Percentiles rank a stretch among this genome's conserved stretches.
These are phyloP conservation scores for Bovichtus variegatus DNA, from an alignment of 2,797 vertebrate species.

Conservation along the genomic window DNA sequence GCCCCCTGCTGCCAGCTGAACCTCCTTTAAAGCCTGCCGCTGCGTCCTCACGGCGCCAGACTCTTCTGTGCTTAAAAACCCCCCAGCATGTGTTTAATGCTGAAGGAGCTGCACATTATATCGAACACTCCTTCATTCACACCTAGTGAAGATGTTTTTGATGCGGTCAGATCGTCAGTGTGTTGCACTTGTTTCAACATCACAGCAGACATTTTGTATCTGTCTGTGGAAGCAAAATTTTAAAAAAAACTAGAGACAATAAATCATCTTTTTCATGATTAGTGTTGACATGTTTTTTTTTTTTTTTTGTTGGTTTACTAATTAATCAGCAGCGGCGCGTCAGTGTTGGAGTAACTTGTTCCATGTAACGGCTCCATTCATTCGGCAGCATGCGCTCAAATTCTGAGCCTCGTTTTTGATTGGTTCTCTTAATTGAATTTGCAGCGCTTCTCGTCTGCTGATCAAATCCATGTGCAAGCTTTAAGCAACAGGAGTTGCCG, in stretches of 20 bases:
- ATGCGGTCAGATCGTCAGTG: neutral
- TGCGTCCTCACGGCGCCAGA: neutral
- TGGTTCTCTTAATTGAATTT: too few species aligned
- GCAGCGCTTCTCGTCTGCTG: too few species aligned
- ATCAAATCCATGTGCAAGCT: too few species aligned
- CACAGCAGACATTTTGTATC: neutral
- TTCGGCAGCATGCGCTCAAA: too few species aligned
- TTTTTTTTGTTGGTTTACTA: neutral
- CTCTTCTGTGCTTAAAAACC: neutral
- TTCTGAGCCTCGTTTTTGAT: too few species aligned
- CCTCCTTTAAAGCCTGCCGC: neutral
- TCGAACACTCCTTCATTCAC: neutral
- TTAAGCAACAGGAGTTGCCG: too few species aligned
- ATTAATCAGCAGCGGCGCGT: too few species aligned
- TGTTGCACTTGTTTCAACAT: neutral
- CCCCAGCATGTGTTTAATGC: neutral
- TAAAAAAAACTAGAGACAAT: slow-evolving; percentile 19
- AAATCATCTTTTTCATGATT: slow-evolving; percentile 1
- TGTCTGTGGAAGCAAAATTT: neutral
- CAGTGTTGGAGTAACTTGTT: too few species aligned
- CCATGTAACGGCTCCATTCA: too few species aligned
- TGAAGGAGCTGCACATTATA: neutral
- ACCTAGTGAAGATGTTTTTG: neutral
- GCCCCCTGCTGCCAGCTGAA: slow-evolving; percentile 80
- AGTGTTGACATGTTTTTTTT: neutral